phyloP scores from a whole-genome alignment of 2,113 vertebrate genomes.

The Rousettus leschenaultii region DNA sequence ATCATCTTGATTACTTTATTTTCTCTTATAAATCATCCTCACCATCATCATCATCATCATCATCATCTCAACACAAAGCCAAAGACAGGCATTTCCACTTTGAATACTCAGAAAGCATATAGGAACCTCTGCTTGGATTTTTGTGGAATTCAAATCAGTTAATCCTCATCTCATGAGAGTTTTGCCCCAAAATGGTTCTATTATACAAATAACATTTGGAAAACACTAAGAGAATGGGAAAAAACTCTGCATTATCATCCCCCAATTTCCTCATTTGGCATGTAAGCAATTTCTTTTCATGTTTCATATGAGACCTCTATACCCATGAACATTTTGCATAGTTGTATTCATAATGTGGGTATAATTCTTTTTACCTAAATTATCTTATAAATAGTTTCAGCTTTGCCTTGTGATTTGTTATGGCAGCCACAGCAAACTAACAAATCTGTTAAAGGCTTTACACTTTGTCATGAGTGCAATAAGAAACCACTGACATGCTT shows the following conservation, averaged over 20 bases:
- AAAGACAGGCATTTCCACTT: not conserved
- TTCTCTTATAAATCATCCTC: not conserved
- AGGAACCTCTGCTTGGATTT: not conserved
- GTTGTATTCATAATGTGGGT: not conserved
- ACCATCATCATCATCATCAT: not conserved
- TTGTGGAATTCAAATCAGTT: not conserved
- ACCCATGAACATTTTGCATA: not conserved
- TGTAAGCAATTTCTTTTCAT: not conserved
- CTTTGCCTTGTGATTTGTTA: not conserved
- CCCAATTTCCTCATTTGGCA: not conserved
- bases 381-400: not conserved
- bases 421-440: not conserved
- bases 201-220: not conserved
- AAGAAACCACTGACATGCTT: not conserved
- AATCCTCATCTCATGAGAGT: not conserved
- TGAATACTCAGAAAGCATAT: not conserved
- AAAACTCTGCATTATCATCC: not conserved
- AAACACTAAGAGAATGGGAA: not conserved
- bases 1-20: not conserved
- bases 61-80: not conserved
- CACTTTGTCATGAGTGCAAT: not conserved
- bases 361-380: not conserved
- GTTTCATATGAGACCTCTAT: not conserved
- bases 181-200: not conserved
- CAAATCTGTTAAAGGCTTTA: not conserved